These are phyloP conservation scores for Ophioninae sp. DNA, from an alignment of 2,888 invertebrate species.

Conservation along the genomic window DNA sequence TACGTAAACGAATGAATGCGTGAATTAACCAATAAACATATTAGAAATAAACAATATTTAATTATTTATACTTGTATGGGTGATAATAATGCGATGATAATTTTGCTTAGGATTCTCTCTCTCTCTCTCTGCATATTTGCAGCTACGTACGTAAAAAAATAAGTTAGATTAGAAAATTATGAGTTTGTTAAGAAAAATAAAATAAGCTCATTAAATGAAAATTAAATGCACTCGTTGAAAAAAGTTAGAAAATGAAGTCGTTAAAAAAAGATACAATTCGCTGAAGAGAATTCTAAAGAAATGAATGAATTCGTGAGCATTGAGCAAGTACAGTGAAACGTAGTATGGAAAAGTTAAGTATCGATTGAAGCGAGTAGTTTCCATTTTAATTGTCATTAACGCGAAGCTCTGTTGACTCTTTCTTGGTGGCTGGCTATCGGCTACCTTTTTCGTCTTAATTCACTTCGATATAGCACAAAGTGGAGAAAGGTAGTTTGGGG, in stretches of 20 bases:
- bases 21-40: too few species aligned
- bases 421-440: neutral
- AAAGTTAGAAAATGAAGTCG: too few species aligned
- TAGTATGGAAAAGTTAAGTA: slow-evolving; percentile 7
- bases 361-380: slow-evolving; percentile 1
- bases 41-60: neutral
- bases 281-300: neutral
- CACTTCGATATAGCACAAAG: slow-evolving; percentile 32
- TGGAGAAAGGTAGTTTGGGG: neutral
- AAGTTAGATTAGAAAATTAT: neutral
- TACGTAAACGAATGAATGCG: too few species aligned
- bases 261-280: neutral
- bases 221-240: too few species aligned
- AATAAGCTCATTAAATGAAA: too few species aligned
- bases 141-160: neutral
- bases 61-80: neutral
- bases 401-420: slow-evolving; percentile 27
- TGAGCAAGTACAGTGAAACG: neutral
- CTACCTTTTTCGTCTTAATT: slow-evolving; percentile 18
- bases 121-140: neutral
- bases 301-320: neutral
- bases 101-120: too few species aligned
- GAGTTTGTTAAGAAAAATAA: neutral
- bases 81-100: too few species aligned
- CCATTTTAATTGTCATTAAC: slow-evolving; percentile 17